Evolutionary conservation across 2,113 vertebrate genomes (phyloP).

Genomic region (Pica pica): DNA sequence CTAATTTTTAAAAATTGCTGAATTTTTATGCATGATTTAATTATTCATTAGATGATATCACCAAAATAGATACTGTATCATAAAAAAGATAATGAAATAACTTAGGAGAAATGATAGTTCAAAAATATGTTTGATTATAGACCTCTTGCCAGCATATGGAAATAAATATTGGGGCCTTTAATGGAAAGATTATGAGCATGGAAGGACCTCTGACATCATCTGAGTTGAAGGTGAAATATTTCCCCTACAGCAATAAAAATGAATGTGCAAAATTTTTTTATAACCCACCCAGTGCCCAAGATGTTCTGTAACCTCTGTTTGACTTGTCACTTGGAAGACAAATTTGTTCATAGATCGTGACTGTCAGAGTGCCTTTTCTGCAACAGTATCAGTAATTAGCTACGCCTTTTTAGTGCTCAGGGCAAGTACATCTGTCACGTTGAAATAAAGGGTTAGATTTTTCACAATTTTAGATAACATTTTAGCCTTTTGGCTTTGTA

Average conservation of each 20-base stretch:
- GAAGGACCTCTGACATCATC: neutral
- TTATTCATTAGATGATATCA: neutral
- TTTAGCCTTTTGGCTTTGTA: slow-evolving; percentile 27
- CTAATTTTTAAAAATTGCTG: accelerated
- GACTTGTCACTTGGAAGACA: slow-evolving; percentile 67
- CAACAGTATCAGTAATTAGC: slow-evolving; percentile 70
- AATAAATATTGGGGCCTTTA: neutral
- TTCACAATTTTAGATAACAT: slow-evolving; percentile 43
- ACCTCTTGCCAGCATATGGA: neutral
- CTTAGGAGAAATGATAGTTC: neutral
- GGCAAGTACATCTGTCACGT: slow-evolving; percentile 61
- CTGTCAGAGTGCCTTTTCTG: slow-evolving; percentile 57
- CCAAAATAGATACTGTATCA: neutral
- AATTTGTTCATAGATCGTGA: slow-evolving; percentile 67
- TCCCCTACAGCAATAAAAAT: neutral
- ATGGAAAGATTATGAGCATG: neutral
- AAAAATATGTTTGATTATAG: neutral
- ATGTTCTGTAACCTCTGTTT: slow-evolving; percentile 48
- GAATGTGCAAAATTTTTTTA: neutral
- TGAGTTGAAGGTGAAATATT: neutral
- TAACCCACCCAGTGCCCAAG: neutral
- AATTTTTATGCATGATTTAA: neutral
- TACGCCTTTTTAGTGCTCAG: slow-evolving; percentile 67
- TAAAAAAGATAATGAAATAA: neutral
- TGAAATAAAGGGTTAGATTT: slow-evolving; percentile 53